These are phyloP conservation scores for Hydriomena furcata DNA, from an alignment of 2,888 invertebrate genomes.

Conservation along the genomic window DNA sequence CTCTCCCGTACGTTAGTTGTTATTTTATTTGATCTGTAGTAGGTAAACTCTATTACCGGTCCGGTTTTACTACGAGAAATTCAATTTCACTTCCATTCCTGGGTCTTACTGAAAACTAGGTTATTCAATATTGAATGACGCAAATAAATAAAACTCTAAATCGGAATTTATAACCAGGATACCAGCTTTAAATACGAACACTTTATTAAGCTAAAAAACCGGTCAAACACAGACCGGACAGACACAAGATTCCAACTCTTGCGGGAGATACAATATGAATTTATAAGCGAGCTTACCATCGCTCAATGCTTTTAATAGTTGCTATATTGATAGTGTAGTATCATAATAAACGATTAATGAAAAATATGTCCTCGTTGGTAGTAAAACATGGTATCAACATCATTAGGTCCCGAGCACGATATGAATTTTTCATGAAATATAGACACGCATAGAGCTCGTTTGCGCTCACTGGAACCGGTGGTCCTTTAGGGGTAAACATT, in stretches of 20 bases:
- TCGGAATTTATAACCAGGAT: conserved; percentile 24
- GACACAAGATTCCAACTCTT: conserved; percentile 7
- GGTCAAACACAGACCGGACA: too few species aligned
- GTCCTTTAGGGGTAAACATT: conserved; percentile 50
- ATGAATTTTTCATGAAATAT: conserved; percentile 83
- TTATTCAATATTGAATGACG: conserved; percentile 59
- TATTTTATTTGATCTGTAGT: conserved; percentile 75
- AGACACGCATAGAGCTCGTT: conserved; percentile 60
- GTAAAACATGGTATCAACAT: conserved; percentile 76
- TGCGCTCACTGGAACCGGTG: conserved; percentile 54
- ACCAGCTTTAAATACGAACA: conserved; percentile 17
- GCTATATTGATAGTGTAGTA: conserved; percentile 48
- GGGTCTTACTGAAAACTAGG: conserved; percentile 68
- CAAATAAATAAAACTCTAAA: conserved; percentile 53
- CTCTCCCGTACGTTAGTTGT: conserved; percentile 55
- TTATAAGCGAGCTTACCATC: conserved; percentile 22
- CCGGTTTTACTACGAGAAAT: conserved; percentile 75
- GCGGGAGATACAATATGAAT: conserved; percentile 24
- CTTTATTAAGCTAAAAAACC: conserved; percentile 20
- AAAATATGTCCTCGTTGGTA: conserved; percentile 70
- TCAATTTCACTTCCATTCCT: conserved; percentile 68
- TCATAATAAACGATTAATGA: conserved; percentile 72
- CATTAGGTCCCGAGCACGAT: conserved; percentile 71
- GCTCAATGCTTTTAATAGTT: conserved; percentile 28
- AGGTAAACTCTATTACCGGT: conserved; percentile 76